These are phyloP conservation scores for Rhombomys opimus DNA, from an alignment of 2,113 vertebrate genomes.

Conservation along the genomic window DNA sequence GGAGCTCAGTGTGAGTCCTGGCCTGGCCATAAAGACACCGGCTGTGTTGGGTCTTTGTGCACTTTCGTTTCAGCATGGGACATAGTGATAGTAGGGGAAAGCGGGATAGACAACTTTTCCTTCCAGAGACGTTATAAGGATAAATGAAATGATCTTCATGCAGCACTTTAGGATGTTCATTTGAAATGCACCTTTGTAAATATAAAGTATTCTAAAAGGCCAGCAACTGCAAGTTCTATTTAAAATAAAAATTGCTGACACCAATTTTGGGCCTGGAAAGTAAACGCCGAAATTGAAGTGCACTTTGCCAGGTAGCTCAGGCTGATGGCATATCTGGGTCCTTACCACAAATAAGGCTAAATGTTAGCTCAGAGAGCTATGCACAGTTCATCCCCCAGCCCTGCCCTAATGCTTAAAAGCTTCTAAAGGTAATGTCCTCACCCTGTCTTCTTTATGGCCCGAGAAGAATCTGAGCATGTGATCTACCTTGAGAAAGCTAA, in stretches of 20 bases:
- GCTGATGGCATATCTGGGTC: conserved; percentile 16
- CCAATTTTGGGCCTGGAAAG: conserved; percentile 61
- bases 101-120: background rate
- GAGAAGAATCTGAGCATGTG: background rate
- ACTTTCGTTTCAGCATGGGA: background rate
- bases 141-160: conserved; percentile 79
- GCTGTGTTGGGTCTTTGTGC: background rate
- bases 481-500: conserved; percentile 8
- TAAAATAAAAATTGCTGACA: conserved; percentile 79
- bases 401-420: conserved; percentile 14
- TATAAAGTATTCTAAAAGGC: conserved; percentile 77
- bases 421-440: background rate
- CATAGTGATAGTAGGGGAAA: background rate
- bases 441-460: background rate
- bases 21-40: background rate
- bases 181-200: conserved; percentile 76
- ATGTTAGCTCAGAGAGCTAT: background rate
- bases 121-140: conserved; percentile 64
- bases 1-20: background rate
- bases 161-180: conserved; percentile 71
- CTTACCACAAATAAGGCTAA: conserved; percentile 59
- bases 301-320: conserved; percentile 59
- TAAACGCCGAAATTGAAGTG: conserved; percentile 74
- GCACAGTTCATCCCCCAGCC: background rate
- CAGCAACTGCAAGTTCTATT: conserved; percentile 69